These are phyloP conservation scores for Trematocara zebra DNA, from an alignment of 2,113 vertebrate genomes.

Conservation along the genomic window DNA sequence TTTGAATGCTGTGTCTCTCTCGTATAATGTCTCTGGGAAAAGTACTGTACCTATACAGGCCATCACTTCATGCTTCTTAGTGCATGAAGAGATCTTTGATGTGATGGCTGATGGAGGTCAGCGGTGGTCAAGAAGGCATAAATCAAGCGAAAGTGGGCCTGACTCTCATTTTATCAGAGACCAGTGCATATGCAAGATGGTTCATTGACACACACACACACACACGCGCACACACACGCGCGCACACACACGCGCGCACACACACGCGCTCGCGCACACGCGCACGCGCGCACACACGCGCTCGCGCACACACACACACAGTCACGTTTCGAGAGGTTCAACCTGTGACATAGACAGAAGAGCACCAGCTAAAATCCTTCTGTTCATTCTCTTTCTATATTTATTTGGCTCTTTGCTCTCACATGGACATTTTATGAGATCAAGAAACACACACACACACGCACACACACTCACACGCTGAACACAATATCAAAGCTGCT, in stretches of 20 bases:
- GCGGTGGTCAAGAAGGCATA: not conserved
- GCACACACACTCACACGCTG: not conserved
- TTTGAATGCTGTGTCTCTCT: not conserved
- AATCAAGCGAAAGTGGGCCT: not conserved
- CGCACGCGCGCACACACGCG: not conserved
- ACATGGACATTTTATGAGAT: not conserved
- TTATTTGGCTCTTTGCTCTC: not conserved
- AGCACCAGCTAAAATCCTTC: not conserved
- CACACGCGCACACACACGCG: too few species aligned
- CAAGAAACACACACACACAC: not conserved
- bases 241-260: not conserved
- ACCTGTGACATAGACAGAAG: not conserved
- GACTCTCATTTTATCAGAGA: not conserved
- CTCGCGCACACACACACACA: not conserved
- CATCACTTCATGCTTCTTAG: not conserved
- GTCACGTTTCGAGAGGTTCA: not conserved
- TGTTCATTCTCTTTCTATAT: not conserved
- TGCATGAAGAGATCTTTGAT: not conserved
- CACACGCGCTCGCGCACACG: not conserved
- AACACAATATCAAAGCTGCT: not conserved
- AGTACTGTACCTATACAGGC: not conserved
- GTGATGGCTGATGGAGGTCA: not conserved
- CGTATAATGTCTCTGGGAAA: not conserved
- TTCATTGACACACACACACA: not conserved
- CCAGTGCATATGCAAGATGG: not conserved